Base-by-base conservation (phyloP, 1,140 invertebrate genomes). In the Drosophila nikananu region DNA sequence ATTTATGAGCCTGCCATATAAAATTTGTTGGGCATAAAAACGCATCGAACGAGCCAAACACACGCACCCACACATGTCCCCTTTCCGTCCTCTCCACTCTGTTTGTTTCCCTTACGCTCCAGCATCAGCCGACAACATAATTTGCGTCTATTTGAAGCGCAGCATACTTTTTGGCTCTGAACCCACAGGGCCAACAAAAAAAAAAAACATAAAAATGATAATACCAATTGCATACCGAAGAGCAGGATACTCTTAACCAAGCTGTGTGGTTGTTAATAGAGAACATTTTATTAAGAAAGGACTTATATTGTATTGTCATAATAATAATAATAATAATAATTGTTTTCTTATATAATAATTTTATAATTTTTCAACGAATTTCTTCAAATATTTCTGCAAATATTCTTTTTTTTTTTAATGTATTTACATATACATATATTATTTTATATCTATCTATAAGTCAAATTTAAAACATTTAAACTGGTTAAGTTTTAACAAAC, bases 21-120 rank as follows among this genome's bases (percentile, higher is more conserved):
- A 90, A 84, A 81, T 78, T 77, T 68, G 64, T 39, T 61, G 57
- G 81, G 84, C 80, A 89, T 87, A 89, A 89, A 89, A 89, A 83
- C 55, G 81, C 72, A 61, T 77, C 54, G 42, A 57, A 68, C 48
- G 64, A 42, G n/a, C 17, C n/a, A 15, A 19, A 41, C 52, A 10
- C 49, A 37, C 17, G n/a, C n/a, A n/a, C n/a, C n/a, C n/a, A 27
- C 63, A 21, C 15, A 27, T 49, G 27, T 44, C 32, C 51, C 12
- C 8, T 3, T 52, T 17, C 48, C 32, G 30, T n/a, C 51, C 51
- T 37, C 32, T n/a, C n/a, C 39, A 7, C 37, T 15, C 44, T 39
- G 49, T 59, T 70, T 64, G 37, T 21, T 41, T 44, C 74, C 49
- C 68, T 52, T 64, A 19, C 49, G 35, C 59, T 35, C 57, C 44